Conservation (phyloP, 1,140 invertebrate genomes). For the Aphaenogaster floridana region DNA sequence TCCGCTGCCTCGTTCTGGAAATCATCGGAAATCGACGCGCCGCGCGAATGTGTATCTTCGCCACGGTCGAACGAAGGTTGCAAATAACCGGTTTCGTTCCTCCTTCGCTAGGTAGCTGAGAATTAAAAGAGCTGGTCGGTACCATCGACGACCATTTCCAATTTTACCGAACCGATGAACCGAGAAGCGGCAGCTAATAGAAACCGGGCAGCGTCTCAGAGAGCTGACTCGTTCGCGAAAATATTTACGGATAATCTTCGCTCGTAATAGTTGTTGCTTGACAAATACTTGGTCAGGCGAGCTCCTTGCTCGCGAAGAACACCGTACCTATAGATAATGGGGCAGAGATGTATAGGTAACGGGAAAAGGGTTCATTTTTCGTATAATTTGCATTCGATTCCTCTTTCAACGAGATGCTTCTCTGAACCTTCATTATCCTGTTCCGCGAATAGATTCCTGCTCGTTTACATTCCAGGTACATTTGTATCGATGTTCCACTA, state of each 20-base stretch:
- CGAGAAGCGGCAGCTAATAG: constrained; percentile 46
- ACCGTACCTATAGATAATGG: not conserved
- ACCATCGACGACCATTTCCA: constrained; percentile 52
- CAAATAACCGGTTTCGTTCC: constrained; percentile 53
- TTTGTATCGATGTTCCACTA: not conserved
- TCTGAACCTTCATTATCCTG: constrained; percentile 28
- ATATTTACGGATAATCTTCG: constrained; percentile 58
- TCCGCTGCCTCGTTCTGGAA: constrained; percentile 9
- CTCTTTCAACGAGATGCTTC: not conserved
- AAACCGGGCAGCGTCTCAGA: not conserved
- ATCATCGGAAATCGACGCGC: constrained; percentile 48
- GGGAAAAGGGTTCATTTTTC: not conserved
- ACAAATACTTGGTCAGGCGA: constrained; percentile 21
- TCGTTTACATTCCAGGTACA: not conserved
- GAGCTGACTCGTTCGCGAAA: constrained; percentile 8
- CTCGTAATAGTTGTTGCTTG: constrained; percentile 34
- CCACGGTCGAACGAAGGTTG: constrained; percentile 18
- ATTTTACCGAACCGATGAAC: constrained; percentile 49
- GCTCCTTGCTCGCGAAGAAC: not conserved
- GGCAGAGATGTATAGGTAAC: constrained; percentile 1
- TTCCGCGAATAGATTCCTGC: not conserved
- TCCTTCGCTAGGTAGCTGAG: not conserved
- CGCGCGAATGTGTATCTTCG: constrained; percentile 1
- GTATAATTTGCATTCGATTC: constrained; percentile 34
- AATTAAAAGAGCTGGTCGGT: constrained; percentile 40